A percentile compares a stretch with the other conserved stretches of the same genome.
Evolutionary conservation across 2,888 invertebrate species (phyloP).

Genomic region (Diogma glabrata): DNA sequence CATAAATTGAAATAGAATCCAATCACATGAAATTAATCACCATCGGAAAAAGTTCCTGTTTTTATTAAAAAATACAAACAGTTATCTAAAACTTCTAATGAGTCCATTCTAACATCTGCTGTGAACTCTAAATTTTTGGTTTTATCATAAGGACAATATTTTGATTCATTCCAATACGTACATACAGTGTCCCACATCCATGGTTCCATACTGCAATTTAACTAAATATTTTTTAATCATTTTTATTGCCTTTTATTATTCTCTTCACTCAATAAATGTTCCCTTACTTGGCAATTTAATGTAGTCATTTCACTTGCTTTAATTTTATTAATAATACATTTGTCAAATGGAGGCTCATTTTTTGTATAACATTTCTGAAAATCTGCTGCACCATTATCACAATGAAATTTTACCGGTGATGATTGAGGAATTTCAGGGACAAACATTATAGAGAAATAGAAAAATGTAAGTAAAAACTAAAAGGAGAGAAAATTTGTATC

Average conservation of each 20-base stretch:
- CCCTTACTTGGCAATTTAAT: conserved; percentile 39
- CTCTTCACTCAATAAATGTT: no score
- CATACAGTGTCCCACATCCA: conserved; percentile 46
- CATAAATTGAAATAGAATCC: no score
- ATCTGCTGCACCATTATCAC: conserved; percentile 43
- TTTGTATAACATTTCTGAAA: conserved; percentile 46
- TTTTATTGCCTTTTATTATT: no score
- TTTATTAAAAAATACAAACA: conserved; percentile 39
- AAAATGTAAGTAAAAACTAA: conserved; percentile 55
- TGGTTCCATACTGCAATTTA: background rate
- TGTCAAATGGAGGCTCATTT: conserved; percentile 26
- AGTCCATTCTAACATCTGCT: conserved; percentile 33
- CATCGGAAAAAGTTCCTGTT: conserved; percentile 25
- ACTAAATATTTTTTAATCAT: no score
- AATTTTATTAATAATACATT: conserved; percentile 38
- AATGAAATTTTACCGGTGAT: conserved; percentile 47
- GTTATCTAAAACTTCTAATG: conserved; percentile 26
- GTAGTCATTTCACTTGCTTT: conserved; percentile 29
- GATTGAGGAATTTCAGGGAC: conserved; percentile 48
- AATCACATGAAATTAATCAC: no score
- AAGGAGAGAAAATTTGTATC: no score
- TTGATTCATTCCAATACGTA: conserved; percentile 43
- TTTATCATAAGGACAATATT: conserved; percentile 25
- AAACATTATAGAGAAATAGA: conserved; percentile 61
- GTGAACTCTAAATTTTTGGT: conserved; percentile 36